Base-by-base conservation (phyloP, 2,113 vertebrate species). In the Saguinus midas region DNA sequence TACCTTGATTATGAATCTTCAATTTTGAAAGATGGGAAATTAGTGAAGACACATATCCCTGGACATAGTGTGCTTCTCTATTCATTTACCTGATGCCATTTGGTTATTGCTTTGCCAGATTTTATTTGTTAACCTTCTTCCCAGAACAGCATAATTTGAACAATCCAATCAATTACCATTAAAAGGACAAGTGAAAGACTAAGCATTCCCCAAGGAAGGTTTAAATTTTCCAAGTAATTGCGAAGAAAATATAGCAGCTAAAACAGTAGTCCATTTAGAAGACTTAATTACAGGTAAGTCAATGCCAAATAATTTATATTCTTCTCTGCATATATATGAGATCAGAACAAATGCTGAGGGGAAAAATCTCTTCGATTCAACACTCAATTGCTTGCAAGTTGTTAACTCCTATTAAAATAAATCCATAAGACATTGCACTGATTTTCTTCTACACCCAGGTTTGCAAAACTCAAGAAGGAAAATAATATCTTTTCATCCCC, bases 161-260 rank as follows among this genome's bases (percentile, higher is more conserved):
- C 12, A 88, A 80, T n/a, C 12, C 50, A 64, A 97, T 95, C 18
- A 78, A 93, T 92, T 83, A 57, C 75, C 20, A 84, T 81, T 96
- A 78, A 94, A 95, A 72, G 79, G 5, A 86, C 90, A 86, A 96
- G 48, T 5, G n/a, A 78, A 95, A 96, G 2, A 83, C 57, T 68
- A n/a, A 11, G 13, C 32, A n/a, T 75, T 93, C 73, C 10, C 87
- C 32, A 83, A 84, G 27, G 20, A 94, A 48, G 70, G 17, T 11
- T 96, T 97, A 25, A 0, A 55, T 93, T 96, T 93, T 96, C 87
- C 86, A 92, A 88, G 35, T 35, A 95, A 94, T 40, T 82, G 16
- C 73, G 48, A 82, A 2, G 79, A 89, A 96, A 92, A 82, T 3
- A n/a, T 0, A 94, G 7, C 5, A 25, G 13, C 21, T 92, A 11